Percentiles rank a stretch among this genome's conserved stretches.
These are phyloP conservation scores for Dicranocentrus wangi DNA, from an alignment of 2,888 invertebrate genomes.

Conservation along the genomic window DNA sequence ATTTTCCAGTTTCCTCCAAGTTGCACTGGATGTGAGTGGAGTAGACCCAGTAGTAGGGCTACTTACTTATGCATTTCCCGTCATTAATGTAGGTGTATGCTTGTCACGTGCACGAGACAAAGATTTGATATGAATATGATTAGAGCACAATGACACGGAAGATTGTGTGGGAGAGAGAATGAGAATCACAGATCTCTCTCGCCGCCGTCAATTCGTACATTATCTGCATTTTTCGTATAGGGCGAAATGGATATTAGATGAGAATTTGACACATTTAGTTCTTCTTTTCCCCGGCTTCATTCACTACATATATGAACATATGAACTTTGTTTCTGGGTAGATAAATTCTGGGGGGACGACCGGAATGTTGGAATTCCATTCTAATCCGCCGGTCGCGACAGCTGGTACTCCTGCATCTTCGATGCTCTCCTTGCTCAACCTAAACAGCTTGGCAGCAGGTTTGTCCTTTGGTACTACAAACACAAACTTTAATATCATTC, in stretches of 20 bases:
- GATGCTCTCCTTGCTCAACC: conserved; percentile 79
- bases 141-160: conserved; percentile 11
- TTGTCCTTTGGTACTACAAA: no score
- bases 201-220: conserved; percentile 23
- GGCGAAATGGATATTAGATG: conserved; percentile 47
- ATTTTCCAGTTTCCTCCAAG: no score
- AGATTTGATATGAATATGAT: conserved; percentile 40
- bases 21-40: no score
- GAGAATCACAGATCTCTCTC: conserved; percentile 11
- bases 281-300: conserved; percentile 20
- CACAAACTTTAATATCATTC: no score
- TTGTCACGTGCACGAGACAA: conserved; percentile 40
- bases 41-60: neutral
- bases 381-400: conserved; percentile 73
- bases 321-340: conserved; percentile 63
- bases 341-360: conserved; percentile 73
- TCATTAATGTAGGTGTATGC: conserved; percentile 32
- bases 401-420: conserved; percentile 74
- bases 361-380: conserved; percentile 73
- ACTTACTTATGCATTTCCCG: conserved; percentile 18
- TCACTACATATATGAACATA: no score
- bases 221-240: neutral
- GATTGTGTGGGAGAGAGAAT: conserved; percentile 1
- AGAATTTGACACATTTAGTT: conserved; percentile 64
- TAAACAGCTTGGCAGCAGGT: conserved; percentile 77